Conservation (phyloP, 2,888 invertebrate genomes). For the Helleia helle region DNA sequence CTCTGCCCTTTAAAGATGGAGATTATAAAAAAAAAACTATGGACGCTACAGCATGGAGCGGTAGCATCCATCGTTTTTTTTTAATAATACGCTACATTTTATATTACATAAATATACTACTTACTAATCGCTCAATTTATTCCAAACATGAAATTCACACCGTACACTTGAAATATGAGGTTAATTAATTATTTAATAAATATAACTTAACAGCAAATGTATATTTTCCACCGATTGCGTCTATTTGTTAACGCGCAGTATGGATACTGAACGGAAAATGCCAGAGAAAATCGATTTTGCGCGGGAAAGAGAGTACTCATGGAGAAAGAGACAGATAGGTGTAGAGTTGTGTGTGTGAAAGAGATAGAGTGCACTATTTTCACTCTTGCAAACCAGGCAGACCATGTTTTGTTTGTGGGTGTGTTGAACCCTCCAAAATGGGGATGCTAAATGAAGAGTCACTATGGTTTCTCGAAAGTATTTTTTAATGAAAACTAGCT, state of each 20-base stretch:
- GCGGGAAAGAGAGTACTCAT: conserved; percentile 25
- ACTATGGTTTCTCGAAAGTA: conserved; percentile 24
- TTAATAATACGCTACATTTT: background rate
- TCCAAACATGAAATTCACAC: background rate
- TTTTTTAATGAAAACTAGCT: too few species aligned
- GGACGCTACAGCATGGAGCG: background rate
- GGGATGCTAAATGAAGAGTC: conserved; percentile 29
- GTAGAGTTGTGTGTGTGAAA: conserved; percentile 16
- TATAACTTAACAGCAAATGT: background rate
- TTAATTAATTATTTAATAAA: conserved; percentile 1
- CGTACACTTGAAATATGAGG: background rate
- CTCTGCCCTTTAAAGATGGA: background rate
- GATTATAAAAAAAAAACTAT: background rate
- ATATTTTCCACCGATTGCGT: background rate
- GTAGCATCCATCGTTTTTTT: background rate
- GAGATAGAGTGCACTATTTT: conserved; percentile 18
- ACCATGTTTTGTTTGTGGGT: conserved; percentile 23
- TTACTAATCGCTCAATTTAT: background rate
- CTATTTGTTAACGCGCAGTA: conserved; percentile 13
- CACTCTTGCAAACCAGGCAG: conserved; percentile 19
- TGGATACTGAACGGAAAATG: conserved; percentile 23
- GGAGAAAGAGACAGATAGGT: conserved; percentile 20
- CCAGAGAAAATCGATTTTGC: conserved; percentile 36
- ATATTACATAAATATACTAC: background rate
- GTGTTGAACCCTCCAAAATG: conserved; percentile 34